Evolutionary conservation across 2,888 invertebrate species (phyloP), one percentile per base, ranked within the genome.

Genomic region (Mycalesis mineus): DNA sequence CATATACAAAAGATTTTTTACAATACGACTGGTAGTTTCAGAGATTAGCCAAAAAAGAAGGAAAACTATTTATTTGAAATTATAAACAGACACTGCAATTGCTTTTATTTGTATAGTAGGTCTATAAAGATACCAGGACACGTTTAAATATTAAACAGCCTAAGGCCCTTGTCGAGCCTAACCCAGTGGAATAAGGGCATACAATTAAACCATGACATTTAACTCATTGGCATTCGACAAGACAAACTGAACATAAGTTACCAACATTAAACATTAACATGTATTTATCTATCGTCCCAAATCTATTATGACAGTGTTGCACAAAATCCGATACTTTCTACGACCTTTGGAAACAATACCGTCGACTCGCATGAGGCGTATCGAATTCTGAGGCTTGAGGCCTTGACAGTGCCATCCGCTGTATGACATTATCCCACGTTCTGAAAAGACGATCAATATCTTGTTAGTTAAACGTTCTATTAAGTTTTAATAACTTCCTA

Each of bases 291-390:
- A 15, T 33, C 41, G 40, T 41, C 41, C 41, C 41, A 52, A 52
- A 52, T 52, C 51, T 52, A 52, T 52, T 58, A 52, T 42, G 40
- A 61, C 51, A 36, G 47, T 41, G 47, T 33, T 54, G 48, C 47
- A 41, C 13, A 58, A 39, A 54, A 51, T 47, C 22, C 31, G 51
- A 33, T 52, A 54, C 51, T 58, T 58, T 61, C 60, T 51, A 37
- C 47, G 60, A 61, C 60, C 60, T 61, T 61, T 61, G 41, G 31
- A 51, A 55, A 61, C 60, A 61, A 61, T 61, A 50, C 15, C 29
- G 28, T 36, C 50, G 40, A 29, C 40, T 40, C 50, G 31, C 60
- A 51, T 55, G 55, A 58, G 42, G 55, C 51, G 58, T 51, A 55
- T 58, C 60, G 31, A 58, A 55, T 44, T 42, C 37, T 52, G 41